Evolutionary conservation across 2,113 vertebrate genomes (phyloP), one percentile per base, ranked within the genome.

Genomic region (Lamprologus lemairii): DNA sequence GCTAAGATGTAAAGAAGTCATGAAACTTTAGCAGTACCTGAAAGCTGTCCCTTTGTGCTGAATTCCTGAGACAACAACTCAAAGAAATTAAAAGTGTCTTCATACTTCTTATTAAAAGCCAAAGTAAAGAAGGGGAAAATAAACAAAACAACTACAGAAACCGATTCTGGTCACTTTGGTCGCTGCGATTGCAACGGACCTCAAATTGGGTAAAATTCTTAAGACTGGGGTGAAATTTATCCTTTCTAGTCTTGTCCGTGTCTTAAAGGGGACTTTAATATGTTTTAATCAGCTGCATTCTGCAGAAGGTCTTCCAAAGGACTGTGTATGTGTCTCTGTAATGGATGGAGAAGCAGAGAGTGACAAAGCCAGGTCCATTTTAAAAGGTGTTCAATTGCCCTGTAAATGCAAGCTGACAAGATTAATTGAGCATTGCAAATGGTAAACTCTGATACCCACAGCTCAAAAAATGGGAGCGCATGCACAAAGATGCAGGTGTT

Each of bases 381-480:
- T 95, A 94, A 96, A 95, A 95, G 94, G 84, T 92, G 87, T 93
- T 95, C 93, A 91, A 83, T 93, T 92, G 88, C 82, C 87, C 87
- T 37, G 94, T 95, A 97, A 97, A 97, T 96, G 95, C 94, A 93
- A 63, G 88, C 94, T 96, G 97, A 96, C 89, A 82, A 95, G 97
- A 97, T 97, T 97, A 98, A 97, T 97, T 95, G 97, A 97, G 96
- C 97, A 94, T 97, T 89, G 89, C 92, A 90, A 96, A 94, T 87
- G 93, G 96, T 94, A 94, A 97, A 96, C 95, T 95, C 95, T 92
- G 93, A 96, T 91, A 96, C 94, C 91, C 86, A 86, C 84, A 89
- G 88, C 81, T 88, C 86, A 90, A 87, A 84, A 87, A 84, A 82
- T 26, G 5, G 51, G 84, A 83, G 10, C 68, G 49, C 68, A 49